Percentiles rank a stretch among this genome's conserved stretches.
These are phyloP conservation scores for Axinella damicornis DNA, from an alignment of 37 sponge, comb jelly and placozoan species.

Conservation along the genomic window DNA sequence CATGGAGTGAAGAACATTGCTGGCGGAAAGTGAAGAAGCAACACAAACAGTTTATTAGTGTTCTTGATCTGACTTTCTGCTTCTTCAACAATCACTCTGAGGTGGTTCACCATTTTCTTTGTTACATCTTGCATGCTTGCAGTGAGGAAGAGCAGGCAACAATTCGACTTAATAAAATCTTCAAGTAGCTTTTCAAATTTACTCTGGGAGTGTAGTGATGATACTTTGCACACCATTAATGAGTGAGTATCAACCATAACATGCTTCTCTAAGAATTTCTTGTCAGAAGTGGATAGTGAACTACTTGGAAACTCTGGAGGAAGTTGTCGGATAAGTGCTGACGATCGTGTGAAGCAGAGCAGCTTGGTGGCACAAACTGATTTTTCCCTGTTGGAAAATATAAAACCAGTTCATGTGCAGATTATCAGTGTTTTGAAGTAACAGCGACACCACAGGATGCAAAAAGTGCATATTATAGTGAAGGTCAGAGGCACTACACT, in stretches of 20 bases:
- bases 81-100: conserved; percentile 71
- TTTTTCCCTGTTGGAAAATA: no score
- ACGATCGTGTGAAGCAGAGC: conserved; percentile 78
- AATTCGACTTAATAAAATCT: conserved; percentile 11
- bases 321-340: conserved; percentile 59
- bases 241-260: neutral
- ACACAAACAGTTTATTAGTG: conserved; percentile 32
- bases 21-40: conserved; percentile 74
- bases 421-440: no score
- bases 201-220: conserved; percentile 19
- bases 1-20: conserved; percentile 47
- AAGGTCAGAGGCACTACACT: no score
- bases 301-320: conserved; percentile 39
- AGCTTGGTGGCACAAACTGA: conserved; percentile 58
- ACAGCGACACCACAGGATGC: no score
- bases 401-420: no score
- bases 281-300: no score
- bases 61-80: conserved; percentile 9
- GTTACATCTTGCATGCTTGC: conserved; percentile 14
- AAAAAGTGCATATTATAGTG: no score
- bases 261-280: neutral
- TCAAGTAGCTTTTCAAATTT: conserved; percentile 5
- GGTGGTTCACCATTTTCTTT: conserved; percentile 54
- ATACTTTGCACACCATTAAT: conserved; percentile 33
- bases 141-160: neutral